Evolutionary conservation across 2,888 invertebrate species (phyloP).

Genomic region (Cetonia aurata): DNA sequence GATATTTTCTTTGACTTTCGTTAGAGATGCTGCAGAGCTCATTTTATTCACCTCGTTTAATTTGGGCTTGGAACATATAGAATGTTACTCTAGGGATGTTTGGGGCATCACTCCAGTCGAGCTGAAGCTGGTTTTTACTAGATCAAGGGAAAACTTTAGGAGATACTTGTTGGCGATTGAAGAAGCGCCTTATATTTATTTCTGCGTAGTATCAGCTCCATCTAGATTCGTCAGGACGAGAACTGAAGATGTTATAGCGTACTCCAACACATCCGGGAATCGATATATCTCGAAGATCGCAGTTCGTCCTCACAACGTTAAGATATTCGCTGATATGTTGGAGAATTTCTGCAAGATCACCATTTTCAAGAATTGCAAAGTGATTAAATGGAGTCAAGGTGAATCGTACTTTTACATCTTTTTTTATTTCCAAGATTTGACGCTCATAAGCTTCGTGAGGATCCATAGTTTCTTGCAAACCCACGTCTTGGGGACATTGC

Average conservation of each 20-base stretch:
- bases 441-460: background rate
- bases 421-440: background rate
- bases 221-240: background rate
- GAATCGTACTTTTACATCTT: no score
- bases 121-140: background rate
- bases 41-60: background rate
- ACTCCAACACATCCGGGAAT: background rate
- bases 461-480: background rate
- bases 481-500: no score
- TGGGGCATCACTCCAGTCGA: background rate
- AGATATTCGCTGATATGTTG: background rate
- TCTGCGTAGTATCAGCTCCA: background rate
- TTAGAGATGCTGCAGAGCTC: background rate
- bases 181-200: conserved; percentile 1
- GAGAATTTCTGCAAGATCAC: background rate
- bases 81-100: conserved; percentile 2
- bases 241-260: conserved; percentile 7
- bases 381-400: background rate
- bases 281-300: conserved; percentile 4
- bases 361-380: background rate
- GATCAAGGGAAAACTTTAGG: background rate
- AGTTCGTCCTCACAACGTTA: background rate
- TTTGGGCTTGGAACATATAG: background rate
- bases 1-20: background rate
- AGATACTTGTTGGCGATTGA: background rate